These are phyloP conservation scores for Dipodomys merriami DNA, from an alignment of 2,113 vertebrate species.

Conservation along the genomic window DNA sequence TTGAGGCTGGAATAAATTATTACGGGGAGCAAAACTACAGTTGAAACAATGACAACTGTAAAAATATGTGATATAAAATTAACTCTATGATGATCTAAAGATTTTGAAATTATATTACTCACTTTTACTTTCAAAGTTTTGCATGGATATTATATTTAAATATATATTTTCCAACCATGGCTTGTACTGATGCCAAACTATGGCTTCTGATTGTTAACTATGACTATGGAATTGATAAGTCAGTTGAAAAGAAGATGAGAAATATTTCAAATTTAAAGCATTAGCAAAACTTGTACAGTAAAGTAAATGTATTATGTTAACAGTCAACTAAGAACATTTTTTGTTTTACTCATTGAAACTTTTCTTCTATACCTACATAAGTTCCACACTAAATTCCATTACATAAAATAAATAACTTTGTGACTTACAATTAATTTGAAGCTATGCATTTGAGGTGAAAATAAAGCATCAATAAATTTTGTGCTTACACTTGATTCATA, in stretches of 20 bases:
- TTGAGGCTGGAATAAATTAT: constrained; percentile 45
- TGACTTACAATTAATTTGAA: background rate
- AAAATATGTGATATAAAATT: constrained; percentile 13
- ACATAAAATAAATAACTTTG: background rate
- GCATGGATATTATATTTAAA: background rate
- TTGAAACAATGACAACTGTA: constrained; percentile 31
- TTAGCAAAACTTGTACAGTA: background rate
- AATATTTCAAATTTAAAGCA: background rate
- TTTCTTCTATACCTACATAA: background rate
- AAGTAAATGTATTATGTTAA: background rate
- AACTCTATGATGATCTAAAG: background rate
- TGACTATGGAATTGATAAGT: background rate
- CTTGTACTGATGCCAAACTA: background rate
- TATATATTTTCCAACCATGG: background rate
- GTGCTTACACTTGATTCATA: no score
- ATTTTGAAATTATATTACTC: background rate
- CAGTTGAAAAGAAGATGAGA: background rate
- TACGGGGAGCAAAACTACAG: background rate
- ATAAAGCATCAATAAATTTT: background rate
- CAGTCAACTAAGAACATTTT: background rate
- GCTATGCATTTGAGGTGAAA: background rate
- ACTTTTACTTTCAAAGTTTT: constrained; percentile 17
- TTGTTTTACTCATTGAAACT: background rate
- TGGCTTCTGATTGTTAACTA: background rate
- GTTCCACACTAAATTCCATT: background rate